A percentile compares a stretch with the other conserved stretches of the same genome.
Evolutionary conservation across 2,797 vertebrate genomes (phyloP).

Genomic region (Manis pentadactyla): DNA sequence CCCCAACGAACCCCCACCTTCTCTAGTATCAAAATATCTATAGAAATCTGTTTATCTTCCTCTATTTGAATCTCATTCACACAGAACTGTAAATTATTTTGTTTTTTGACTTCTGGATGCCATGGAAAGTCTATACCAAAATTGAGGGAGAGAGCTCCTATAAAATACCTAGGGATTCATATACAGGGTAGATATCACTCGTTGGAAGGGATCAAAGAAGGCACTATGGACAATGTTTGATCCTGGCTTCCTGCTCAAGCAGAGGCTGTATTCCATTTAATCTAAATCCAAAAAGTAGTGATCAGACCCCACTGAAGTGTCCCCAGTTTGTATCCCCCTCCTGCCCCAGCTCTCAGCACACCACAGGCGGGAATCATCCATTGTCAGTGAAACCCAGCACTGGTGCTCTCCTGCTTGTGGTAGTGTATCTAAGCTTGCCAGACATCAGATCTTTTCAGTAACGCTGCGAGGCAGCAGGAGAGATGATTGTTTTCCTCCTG

Average conservation of each 20-base stretch:
- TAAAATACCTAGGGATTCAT: background rate
- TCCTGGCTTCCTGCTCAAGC: background rate
- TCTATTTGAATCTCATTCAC: background rate
- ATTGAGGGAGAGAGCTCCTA: background rate
- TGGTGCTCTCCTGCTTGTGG: too few species aligned
- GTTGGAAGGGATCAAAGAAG: background rate
- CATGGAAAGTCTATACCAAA: background rate
- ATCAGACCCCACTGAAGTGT: background rate
- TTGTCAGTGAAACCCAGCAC: background rate
- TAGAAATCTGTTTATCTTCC: background rate
- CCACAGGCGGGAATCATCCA: background rate
- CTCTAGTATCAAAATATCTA: background rate
- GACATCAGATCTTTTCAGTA: background rate
- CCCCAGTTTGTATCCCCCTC: background rate
- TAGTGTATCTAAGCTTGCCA: background rate
- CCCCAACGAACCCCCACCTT: background rate
- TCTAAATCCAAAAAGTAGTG: background rate
- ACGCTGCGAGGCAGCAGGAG: accelerated
- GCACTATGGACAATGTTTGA: background rate
- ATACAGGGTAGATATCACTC: background rate
- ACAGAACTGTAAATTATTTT: background rate
- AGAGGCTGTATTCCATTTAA: background rate
- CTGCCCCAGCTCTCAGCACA: accelerated
- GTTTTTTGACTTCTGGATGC: background rate
- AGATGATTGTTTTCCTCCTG: accelerated